phyloP scores from a whole-genome alignment of 2,888 invertebrate species.

The Thumatha senex region DNA sequence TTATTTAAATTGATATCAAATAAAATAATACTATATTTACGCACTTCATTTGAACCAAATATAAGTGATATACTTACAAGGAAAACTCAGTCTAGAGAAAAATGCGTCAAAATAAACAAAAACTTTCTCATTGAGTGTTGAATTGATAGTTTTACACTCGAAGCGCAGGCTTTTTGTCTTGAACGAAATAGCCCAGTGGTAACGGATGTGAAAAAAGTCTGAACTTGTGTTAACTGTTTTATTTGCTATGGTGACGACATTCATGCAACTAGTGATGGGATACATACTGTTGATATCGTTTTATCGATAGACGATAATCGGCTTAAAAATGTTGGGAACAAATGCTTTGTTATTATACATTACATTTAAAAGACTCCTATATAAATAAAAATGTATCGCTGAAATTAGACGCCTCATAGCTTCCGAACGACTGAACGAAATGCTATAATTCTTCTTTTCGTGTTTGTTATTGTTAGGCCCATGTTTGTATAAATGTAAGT shows the following conservation, averaged over 20 bases:
- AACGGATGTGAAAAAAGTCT: conserved; percentile 51
- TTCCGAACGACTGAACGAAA: too few relatives aligned
- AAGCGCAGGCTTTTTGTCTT: conserved; percentile 19
- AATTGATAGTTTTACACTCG: conserved; percentile 10
- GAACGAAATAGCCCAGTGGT: conserved; percentile 29
- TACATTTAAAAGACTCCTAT: too few relatives aligned
- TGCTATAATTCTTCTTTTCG: too few relatives aligned
- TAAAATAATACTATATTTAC: too few relatives aligned
- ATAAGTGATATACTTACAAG: not conserved
- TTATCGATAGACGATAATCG: conserved; percentile 5
- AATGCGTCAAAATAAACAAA: conserved; percentile 5
- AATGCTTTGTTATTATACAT: too few relatives aligned
- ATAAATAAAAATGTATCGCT: too few relatives aligned
- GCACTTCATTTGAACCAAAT: not conserved
- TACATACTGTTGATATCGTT: conserved; percentile 16
- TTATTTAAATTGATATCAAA: too few relatives aligned
- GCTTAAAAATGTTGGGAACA: too few relatives aligned
- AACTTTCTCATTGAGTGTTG: conserved; percentile 6
- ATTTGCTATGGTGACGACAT: conserved; percentile 49
- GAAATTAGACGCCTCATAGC: too few relatives aligned
- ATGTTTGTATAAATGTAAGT: too few relatives aligned
- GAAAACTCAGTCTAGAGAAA: not conserved
- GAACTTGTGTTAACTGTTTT: conserved; percentile 53
- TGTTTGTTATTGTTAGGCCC: too few relatives aligned
- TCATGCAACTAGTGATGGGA: conserved; percentile 44